Evolutionary conservation across 2,888 invertebrate species (phyloP).

Genomic region (Lepidochrysops patricia): DNA sequence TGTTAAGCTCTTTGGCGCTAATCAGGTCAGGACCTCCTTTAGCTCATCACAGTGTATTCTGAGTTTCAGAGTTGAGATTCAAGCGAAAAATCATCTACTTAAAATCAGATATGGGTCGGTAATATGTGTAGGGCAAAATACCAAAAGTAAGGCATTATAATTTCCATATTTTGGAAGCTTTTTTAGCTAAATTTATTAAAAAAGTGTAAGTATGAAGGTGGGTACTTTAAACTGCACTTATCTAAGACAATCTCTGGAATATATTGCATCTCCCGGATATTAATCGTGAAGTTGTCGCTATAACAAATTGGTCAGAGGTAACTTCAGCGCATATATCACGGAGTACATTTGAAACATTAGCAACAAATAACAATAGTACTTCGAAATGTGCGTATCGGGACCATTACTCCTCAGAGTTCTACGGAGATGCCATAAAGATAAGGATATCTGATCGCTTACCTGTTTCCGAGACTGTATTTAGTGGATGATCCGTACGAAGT

Average conservation of each 20-base stretch:
- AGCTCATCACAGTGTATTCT: too few species aligned
- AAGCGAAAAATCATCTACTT: too few species aligned
- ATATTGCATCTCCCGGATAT: background rate
- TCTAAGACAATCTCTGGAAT: background rate
- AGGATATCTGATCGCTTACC: constrained; percentile 56
- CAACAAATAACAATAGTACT: constrained; percentile 55
- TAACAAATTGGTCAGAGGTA: constrained; percentile 36
- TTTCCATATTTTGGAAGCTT: too few species aligned
- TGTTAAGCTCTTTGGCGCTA: too few species aligned
- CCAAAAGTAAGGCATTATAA: too few species aligned
- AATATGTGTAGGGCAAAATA: too few species aligned
- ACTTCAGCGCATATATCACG: constrained; percentile 48
- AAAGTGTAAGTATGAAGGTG: too few species aligned
- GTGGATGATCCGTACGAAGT: background rate
- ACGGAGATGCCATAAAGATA: constrained; percentile 68
- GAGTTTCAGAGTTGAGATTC: too few species aligned
- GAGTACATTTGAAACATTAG: constrained; percentile 45
- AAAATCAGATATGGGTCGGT: too few species aligned
- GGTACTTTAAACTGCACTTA: too few species aligned
- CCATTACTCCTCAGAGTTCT: constrained; percentile 64
- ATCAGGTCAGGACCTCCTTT: too few species aligned
- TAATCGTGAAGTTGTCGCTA: constrained; percentile 3
- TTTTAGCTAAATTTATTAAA: too few species aligned
- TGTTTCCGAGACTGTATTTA: constrained; percentile 45
- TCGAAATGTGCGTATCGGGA: constrained; percentile 57